These are phyloP conservation scores for Pseudorhombus dupliciocellatus DNA, from an alignment of 2,113 vertebrate species.

Conservation along the genomic window DNA sequence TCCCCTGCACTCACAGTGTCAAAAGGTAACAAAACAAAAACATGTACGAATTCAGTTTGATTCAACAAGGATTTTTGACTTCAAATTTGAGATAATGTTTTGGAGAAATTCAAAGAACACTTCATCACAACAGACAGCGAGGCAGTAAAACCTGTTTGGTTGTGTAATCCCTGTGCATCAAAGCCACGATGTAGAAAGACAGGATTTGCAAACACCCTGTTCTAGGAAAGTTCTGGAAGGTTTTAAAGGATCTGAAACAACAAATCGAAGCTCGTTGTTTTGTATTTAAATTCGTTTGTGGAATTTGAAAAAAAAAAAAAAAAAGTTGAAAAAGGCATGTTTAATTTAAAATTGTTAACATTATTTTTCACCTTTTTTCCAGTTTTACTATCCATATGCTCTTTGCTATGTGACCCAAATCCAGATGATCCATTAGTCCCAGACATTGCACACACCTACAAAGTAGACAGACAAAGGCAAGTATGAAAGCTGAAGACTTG, in stretches of 20 bases:
- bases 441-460: conserved; percentile 96
- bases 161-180: too few species aligned
- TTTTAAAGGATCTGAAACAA: too few species aligned
- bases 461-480: conserved; percentile 96
- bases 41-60: too few species aligned
- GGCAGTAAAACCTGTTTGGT: too few species aligned
- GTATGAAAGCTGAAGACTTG: conserved; percentile 55
- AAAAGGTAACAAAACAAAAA: conserved; percentile 84
- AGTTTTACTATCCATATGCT: conserved; percentile 98
- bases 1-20: conserved; percentile 96
- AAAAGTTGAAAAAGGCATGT: background rate
- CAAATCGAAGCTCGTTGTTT: conserved; percentile 6
- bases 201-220: too few species aligned
- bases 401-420: conserved; percentile 96
- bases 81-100: too few species aligned
- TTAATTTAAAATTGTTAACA: background rate
- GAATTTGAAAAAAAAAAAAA: background rate
- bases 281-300: background rate
- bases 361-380: conserved; percentile 29
- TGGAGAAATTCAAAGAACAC: too few species aligned
- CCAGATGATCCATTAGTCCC: conserved; percentile 96
- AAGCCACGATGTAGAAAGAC: too few species aligned
- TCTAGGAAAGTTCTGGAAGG: too few species aligned
- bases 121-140: too few species aligned
- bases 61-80: too few species aligned